A percentile compares a stretch with the other conserved stretches of the same genome.
These are phyloP conservation scores for Mandrillus leucophaeus DNA, from an alignment of 2,113 vertebrate species.

Conservation along the genomic window DNA sequence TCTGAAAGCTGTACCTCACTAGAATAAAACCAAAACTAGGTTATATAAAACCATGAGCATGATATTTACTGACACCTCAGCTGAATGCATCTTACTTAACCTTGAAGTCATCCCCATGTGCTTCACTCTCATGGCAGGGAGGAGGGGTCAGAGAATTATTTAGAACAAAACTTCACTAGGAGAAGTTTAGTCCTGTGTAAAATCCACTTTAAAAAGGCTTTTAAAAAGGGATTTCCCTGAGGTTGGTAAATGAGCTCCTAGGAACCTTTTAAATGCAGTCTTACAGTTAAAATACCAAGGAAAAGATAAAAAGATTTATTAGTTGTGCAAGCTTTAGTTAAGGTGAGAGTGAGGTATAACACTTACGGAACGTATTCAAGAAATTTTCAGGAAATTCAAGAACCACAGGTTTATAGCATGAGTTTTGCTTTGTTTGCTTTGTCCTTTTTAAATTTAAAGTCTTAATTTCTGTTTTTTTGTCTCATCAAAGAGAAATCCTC, in stretches of 20 bases:
- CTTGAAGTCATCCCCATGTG: background rate
- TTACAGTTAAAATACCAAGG: constrained; percentile 41
- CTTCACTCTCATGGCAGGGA: background rate
- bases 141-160: constrained; percentile 36
- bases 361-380: background rate
- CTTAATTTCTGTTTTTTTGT: background rate
- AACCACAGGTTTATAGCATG: constrained; percentile 14
- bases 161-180: constrained; percentile 38
- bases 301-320: constrained; percentile 44
- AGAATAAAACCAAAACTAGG: constrained; percentile 46
- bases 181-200: constrained; percentile 49
- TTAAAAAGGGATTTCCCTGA: constrained; percentile 31
- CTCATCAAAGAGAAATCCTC: background rate
- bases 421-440: background rate
- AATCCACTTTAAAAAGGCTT: constrained; percentile 39
- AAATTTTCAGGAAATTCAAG: constrained; percentile 31
- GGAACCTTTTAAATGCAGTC: constrained; percentile 41
- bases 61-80: constrained; percentile 4
- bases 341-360: background rate
- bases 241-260: constrained; percentile 43
- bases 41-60: constrained; percentile 8
- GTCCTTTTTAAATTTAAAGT: background rate
- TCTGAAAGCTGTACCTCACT: constrained; percentile 40
- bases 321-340: background rate
- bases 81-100: background rate